These are phyloP conservation scores for Synanthedon myopaeformis DNA, from an alignment of 2,888 invertebrate genomes.

Conservation along the genomic window DNA sequence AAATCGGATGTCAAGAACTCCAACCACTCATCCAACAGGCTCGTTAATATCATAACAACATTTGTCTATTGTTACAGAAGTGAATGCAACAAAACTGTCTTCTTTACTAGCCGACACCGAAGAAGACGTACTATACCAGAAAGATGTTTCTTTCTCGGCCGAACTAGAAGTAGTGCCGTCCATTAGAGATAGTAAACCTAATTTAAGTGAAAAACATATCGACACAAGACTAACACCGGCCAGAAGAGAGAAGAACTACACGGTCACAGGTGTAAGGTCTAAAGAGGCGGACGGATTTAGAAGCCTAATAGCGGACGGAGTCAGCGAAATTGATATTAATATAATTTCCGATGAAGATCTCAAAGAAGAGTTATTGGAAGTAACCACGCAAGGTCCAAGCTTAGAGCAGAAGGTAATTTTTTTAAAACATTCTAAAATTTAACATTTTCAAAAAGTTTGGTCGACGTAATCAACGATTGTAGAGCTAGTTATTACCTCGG, in stretches of 20 bases:
- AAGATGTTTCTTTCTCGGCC: slow-evolving; percentile 83
- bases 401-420: slow-evolving; percentile 73
- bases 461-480: no score
- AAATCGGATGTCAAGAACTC: no score
- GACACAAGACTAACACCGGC: slow-evolving; percentile 10
- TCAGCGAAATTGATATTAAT: slow-evolving; percentile 51
- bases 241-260: slow-evolving; percentile 30
- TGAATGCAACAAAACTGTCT: slow-evolving; percentile 78
- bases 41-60: no score
- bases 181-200: slow-evolving; percentile 51
- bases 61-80: slow-evolving; percentile 66
- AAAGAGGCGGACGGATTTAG: slow-evolving; percentile 53
- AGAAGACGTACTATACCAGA: slow-evolving; percentile 80
- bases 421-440: background rate
- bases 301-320: slow-evolving; percentile 57
- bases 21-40: no score
- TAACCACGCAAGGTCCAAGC: slow-evolving; percentile 73
- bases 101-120: slow-evolving; percentile 64
- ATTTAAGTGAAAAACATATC: slow-evolving; percentile 45
- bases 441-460: no score
- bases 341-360: slow-evolving; percentile 47
- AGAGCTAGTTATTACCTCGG: no score
- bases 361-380: slow-evolving; percentile 24
- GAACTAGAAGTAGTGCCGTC: slow-evolving; percentile 73
- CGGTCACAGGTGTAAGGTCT: slow-evolving; percentile 46